phyloP scores from a whole-genome alignment of 2,888 invertebrate species.

The Anoncus sp. region DNA sequence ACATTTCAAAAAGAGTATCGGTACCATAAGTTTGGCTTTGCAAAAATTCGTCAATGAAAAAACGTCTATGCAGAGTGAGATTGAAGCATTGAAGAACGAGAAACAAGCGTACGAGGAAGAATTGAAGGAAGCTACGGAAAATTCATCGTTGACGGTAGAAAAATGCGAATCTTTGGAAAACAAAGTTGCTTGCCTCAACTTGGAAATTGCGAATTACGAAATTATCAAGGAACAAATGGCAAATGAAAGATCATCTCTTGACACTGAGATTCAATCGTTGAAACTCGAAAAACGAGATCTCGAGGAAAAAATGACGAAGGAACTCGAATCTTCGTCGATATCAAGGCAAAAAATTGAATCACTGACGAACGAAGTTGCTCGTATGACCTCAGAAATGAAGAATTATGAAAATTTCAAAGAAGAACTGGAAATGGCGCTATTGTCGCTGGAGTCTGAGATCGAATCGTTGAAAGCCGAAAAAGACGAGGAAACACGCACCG shows the following conservation, averaged over 20 bases:
- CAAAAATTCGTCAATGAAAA: constrained; percentile 68
- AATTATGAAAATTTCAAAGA: neutral
- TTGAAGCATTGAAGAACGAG: constrained; percentile 66
- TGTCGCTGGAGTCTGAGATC: constrained; percentile 22
- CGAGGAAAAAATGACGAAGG: constrained; percentile 24
- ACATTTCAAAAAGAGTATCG: constrained; percentile 62
- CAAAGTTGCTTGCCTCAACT: constrained; percentile 11
- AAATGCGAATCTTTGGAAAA: constrained; percentile 33
- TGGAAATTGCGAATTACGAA: constrained; percentile 31
- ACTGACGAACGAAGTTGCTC: constrained; percentile 33
- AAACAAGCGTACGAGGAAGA: constrained; percentile 66
- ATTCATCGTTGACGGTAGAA: constrained; percentile 7
- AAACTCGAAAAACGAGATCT: constrained; percentile 25
- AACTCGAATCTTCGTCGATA: constrained; percentile 14
- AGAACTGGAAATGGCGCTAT: constrained; percentile 9
- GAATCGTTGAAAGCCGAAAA: constrained; percentile 31
- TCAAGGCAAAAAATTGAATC: constrained; percentile 23
- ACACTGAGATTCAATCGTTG: constrained; percentile 16
- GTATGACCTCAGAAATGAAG: constrained; percentile 23
- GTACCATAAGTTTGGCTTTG: constrained; percentile 51
- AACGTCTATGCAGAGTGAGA: constrained; percentile 61
- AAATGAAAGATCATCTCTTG: neutral
- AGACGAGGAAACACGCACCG: constrained; percentile 7
- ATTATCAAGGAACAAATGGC: constrained; percentile 47
- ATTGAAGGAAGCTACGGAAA: constrained; percentile 55